phyloP scores from a whole-genome alignment of 2,797 vertebrate species.

The Crocodylus rhombifer region DNA sequence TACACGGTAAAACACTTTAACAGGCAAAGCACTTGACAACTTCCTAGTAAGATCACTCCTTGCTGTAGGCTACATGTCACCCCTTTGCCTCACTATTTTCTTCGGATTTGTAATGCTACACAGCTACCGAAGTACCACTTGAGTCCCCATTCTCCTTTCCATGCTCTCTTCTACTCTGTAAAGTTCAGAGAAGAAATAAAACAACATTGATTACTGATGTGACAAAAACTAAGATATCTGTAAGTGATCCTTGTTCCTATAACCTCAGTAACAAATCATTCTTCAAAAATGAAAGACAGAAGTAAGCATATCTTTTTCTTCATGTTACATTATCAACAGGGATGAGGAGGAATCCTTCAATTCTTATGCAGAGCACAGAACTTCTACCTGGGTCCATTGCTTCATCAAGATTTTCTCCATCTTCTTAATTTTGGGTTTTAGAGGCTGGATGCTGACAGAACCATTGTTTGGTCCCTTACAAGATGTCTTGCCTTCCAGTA shows the following conservation, averaged over 20 bases:
- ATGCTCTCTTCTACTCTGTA: background rate
- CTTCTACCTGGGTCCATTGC: background rate
- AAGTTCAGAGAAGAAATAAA: background rate
- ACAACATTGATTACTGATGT: background rate
- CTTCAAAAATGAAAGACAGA: background rate
- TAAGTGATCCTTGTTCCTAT: background rate
- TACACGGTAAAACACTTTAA: background rate
- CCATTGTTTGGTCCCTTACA: background rate
- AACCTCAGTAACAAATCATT: background rate
- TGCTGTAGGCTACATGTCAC: background rate
- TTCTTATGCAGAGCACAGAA: background rate
- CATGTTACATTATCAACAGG: too few relatives aligned
- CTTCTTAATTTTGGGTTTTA: background rate
- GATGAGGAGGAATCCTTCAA: background rate
- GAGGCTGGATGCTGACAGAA: background rate
- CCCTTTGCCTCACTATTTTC: background rate
- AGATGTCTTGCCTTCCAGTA: background rate
- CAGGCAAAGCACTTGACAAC: background rate
- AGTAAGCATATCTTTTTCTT: rapidly evolving
- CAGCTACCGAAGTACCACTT: background rate
- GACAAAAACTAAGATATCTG: background rate
- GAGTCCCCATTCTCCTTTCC: background rate
- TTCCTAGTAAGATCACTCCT: background rate
- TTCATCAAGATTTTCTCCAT: background rate
- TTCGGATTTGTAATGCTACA: background rate